Base-by-base conservation (phyloP, 2,113 vertebrate genomes). In the Scophthalmus maximus region DNA sequence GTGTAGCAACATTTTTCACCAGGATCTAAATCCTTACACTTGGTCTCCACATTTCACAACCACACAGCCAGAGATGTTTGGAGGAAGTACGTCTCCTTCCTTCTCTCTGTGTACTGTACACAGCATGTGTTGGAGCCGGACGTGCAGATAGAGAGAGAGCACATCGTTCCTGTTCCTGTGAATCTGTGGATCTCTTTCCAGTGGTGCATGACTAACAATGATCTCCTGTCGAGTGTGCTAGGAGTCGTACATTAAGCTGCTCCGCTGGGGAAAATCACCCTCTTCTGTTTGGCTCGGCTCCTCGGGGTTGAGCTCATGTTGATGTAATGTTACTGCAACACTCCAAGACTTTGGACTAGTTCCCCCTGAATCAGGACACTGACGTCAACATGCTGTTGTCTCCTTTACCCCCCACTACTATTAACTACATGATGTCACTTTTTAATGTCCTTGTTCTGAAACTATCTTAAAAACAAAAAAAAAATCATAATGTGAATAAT, bases 21-120 rank as follows among this genome's bases (percentile, higher is more conserved):
- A 36, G 42, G 26, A 76, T 77, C 76, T 72, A 83, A 87, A 79
- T 84, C 81, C 72, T 89, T 73, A 78, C 91, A 92, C 85, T 84
- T 86, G 82, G 82, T 73, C 82, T 82, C 80, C 80, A 88, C 86
- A 88, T 91, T 90, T 92, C 87, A 80, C 90, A 87, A 71, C 76
- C 44, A 44, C 73, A 34, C 46, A 73, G 53, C 60, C 70, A 49
- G 71, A 71, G 79, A 74, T 82, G 67, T 87, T 75, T 83, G 73
- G 67, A 87, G 76, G 52, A 71, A 78, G 76, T 63, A 47, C 3
- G 23, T 27, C 58, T 34, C 62, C 51, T 49, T 52, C 30, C 49
- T 38, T 52, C 20, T 32, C 57, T 30, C 68, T 64, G 63, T 79
- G 57, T 80, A 14, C 6, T 34, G n/a, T 25, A 61, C 70, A 77